Conservation (phyloP, 2,888 invertebrate species). For the Xestia ashworthii region DNA sequence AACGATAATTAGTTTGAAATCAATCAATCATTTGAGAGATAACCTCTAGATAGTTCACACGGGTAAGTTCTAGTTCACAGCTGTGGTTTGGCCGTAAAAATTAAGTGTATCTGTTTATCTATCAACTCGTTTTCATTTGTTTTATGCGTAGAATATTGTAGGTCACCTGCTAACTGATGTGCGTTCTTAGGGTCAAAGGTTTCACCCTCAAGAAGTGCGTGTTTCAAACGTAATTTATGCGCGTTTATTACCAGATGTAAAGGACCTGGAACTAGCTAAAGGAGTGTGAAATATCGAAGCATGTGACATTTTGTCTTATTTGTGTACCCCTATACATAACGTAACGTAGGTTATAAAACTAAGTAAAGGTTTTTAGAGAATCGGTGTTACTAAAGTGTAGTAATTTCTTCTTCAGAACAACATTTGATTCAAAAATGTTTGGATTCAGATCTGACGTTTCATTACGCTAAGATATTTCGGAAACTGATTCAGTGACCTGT, state of each 20-base stretch:
- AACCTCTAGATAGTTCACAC: constrained; percentile 76
- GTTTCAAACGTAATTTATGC: not conserved
- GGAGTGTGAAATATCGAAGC: no score
- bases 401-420: not conserved
- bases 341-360: no score
- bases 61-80: constrained; percentile 60
- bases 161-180: constrained; percentile 34
- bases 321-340: no score
- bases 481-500: not conserved
- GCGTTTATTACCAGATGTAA: not conserved
- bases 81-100: constrained; percentile 50
- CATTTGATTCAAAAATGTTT: not conserved
- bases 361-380: no score
- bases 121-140: constrained; percentile 26
- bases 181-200: constrained; percentile 16
- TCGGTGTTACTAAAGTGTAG: not conserved
- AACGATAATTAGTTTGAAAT: constrained; percentile 69
- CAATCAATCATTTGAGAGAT: constrained; percentile 80
- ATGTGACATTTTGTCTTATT: no score
- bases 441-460: not conserved
- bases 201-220: not conserved
- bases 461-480: not conserved
- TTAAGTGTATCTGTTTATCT: constrained; percentile 22
- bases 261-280: no score
- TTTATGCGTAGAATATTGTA: constrained; percentile 40